Percentiles rank a stretch among this genome's conserved stretches.
These are phyloP conservation scores for Rhimphoctona megacephalus DNA, from an alignment of 2,888 invertebrate genomes.

Conservation along the genomic window DNA sequence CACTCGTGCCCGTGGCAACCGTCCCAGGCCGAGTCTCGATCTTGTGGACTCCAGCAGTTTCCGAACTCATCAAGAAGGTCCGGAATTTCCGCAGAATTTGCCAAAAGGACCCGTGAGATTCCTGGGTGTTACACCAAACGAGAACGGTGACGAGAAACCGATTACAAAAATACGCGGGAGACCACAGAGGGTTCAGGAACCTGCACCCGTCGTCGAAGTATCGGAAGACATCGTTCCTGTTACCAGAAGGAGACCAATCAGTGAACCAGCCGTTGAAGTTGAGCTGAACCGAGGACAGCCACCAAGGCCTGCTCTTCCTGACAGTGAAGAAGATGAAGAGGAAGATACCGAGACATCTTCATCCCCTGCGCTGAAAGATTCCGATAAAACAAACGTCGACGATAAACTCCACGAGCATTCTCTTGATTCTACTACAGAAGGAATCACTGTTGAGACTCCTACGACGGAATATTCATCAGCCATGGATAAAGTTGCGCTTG, in stretches of 20 bases:
- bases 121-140: slow-evolving; percentile 87
- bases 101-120: slow-evolving; percentile 87
- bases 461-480: slow-evolving; percentile 88
- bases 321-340: slow-evolving; percentile 67
- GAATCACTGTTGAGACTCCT: slow-evolving; percentile 85
- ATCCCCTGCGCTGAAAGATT: slow-evolving; percentile 56
- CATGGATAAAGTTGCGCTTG: slow-evolving; percentile 93
- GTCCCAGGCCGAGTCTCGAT: slow-evolving; percentile 90
- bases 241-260: slow-evolving; percentile 85
- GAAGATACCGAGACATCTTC: slow-evolving; percentile 65
- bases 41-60: slow-evolving; percentile 93
- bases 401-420: slow-evolving; percentile 29
- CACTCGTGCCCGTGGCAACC: slow-evolving; percentile 79
- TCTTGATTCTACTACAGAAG: slow-evolving; percentile 63
- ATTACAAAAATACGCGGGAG: slow-evolving; percentile 75
- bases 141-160: slow-evolving; percentile 82
- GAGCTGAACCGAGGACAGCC: slow-evolving; percentile 79
- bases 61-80: slow-evolving; percentile 88
- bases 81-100: slow-evolving; percentile 87
- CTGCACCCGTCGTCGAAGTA: slow-evolving; percentile 77
- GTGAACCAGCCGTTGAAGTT: slow-evolving; percentile 84
- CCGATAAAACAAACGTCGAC: slow-evolving; percentile 48
- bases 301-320: slow-evolving; percentile 59
- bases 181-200: slow-evolving; percentile 78
- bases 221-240: slow-evolving; percentile 69